phyloP scores from a whole-genome alignment of 2,888 invertebrate genomes.

The Dione juno region DNA sequence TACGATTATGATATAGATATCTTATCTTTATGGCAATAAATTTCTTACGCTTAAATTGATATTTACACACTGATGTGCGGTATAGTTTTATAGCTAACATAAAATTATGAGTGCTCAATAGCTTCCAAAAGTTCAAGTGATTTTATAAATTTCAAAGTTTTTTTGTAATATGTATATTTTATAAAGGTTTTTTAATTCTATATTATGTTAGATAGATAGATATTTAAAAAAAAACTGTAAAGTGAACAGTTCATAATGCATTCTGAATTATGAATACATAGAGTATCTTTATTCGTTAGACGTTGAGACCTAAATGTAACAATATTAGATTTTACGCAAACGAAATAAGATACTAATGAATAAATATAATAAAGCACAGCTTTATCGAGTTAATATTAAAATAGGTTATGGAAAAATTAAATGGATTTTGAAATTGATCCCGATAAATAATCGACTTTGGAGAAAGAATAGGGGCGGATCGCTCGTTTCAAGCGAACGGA shows the following conservation, averaged over 20 bases:
- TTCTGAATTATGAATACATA: no score
- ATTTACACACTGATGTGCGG: slow-evolving; percentile 35
- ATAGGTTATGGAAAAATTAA: slow-evolving; percentile 69
- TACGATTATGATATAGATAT: slow-evolving; percentile 65
- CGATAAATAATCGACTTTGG: slow-evolving; percentile 82
- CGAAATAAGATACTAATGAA: background rate
- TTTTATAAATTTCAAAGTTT: slow-evolving; percentile 1
- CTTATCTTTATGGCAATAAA: slow-evolving; percentile 54
- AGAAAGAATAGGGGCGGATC: slow-evolving; percentile 77
- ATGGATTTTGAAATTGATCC: slow-evolving; percentile 76
- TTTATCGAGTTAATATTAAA: slow-evolving; percentile 44
- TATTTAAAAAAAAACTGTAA: no score
- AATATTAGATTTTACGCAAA: no score
- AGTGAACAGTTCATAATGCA: no score
- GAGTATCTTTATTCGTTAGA: no score
- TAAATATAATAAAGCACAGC: background rate
- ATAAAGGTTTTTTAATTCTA: no score
- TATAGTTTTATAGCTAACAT: slow-evolving; percentile 20
- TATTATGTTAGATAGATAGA: no score
- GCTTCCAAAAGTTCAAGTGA: background rate
- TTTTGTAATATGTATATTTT: no score
- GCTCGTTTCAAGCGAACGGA: slow-evolving; percentile 72
- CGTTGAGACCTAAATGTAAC: no score
- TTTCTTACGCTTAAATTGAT: slow-evolving; percentile 47
- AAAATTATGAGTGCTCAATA: slow-evolving; percentile 5